Conservation (phyloP, 2,113 vertebrate genomes). For the Octodon degus region DNA sequence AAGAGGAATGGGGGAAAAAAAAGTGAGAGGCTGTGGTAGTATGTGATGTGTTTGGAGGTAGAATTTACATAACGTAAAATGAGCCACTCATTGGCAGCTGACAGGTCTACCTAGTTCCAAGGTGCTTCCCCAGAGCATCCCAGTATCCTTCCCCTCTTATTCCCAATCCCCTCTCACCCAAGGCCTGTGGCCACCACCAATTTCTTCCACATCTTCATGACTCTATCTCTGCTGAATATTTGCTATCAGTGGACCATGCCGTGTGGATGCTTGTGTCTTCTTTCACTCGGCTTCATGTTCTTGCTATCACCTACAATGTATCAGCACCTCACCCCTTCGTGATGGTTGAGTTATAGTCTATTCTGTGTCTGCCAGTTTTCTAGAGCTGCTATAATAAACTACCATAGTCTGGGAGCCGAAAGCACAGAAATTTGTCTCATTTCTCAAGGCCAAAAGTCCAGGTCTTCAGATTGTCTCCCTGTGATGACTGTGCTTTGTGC, state of each 20-base stretch:
- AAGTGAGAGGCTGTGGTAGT: neutral
- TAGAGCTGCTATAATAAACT: neutral
- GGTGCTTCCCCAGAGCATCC: neutral
- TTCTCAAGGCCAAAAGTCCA: neutral
- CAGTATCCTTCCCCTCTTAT: neutral
- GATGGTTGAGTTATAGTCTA: neutral
- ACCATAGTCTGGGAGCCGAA: neutral
- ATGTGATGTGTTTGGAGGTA: rapidly evolving
- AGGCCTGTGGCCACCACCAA: neutral
- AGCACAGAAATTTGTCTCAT: neutral
- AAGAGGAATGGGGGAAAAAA: no score
- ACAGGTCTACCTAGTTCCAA: neutral
- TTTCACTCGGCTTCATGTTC: no score
- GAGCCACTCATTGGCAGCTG: neutral
- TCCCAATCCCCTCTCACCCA: no score
- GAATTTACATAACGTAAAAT: neutral
- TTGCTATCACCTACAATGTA: rapidly evolving
- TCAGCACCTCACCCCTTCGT: neutral
- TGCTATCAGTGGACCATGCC: rapidly evolving
- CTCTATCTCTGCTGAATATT: neutral
- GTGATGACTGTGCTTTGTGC: neutral
- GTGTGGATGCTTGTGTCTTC: rapidly evolving
- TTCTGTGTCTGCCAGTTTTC: neutral
- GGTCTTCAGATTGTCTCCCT: no score
- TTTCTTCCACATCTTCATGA: no score